Conservation (phyloP, 2,113 vertebrate species). For the Leptobrachium ailaonicum region DNA sequence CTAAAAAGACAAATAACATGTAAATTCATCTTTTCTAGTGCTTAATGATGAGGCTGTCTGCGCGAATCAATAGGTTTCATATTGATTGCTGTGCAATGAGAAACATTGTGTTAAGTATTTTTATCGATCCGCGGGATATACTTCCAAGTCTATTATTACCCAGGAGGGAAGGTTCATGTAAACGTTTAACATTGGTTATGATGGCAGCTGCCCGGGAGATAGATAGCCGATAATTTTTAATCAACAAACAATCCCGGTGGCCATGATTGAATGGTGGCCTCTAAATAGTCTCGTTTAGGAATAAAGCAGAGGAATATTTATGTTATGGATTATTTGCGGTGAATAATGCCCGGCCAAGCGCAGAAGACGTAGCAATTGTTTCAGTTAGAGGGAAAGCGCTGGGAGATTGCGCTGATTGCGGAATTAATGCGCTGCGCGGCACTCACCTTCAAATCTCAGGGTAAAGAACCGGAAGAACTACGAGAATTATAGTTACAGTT, state of each 20-base stretch:
- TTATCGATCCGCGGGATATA: constrained; percentile 39
- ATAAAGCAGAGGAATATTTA: constrained; percentile 29
- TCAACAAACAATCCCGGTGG: constrained; percentile 40
- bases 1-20: constrained; percentile 14
- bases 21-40: constrained; percentile 13
- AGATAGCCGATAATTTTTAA: constrained; percentile 51
- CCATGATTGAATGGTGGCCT: constrained; percentile 42
- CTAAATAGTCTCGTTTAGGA: constrained; percentile 40
- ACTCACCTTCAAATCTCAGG: too few species aligned
- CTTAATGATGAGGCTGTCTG: constrained; percentile 26
- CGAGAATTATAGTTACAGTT: too few species aligned
- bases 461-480: too few species aligned
- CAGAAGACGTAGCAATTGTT: constrained; percentile 13
- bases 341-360: constrained; percentile 15
- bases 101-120: constrained; percentile 40
- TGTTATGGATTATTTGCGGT: constrained; percentile 31
- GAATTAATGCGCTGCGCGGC: too few species aligned
- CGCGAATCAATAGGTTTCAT: constrained; percentile 28
- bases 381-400: not conserved
- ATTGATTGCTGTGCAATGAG: constrained; percentile 40
- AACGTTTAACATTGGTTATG: constrained; percentile 48
- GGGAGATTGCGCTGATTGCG: too few species aligned
- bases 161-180: constrained; percentile 45
- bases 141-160: constrained; percentile 47
- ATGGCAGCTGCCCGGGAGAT: constrained; percentile 40